Conservation (phyloP, 2,888 invertebrate genomes). For the Volucella inanis region DNA sequence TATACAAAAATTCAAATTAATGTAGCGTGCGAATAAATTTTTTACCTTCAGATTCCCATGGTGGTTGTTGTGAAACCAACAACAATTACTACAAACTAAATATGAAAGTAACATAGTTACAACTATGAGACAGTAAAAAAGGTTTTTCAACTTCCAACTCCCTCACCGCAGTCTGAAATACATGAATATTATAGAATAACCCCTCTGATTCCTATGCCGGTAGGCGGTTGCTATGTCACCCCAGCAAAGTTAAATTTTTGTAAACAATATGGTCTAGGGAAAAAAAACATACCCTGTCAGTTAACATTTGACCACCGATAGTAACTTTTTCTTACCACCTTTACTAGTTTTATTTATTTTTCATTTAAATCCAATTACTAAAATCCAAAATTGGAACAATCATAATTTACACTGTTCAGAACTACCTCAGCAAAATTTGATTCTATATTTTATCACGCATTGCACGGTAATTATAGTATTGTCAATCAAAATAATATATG, state of each 20-base stretch:
- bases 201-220: conserved; percentile 34
- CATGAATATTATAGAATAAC: not conserved
- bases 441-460: conserved; percentile 35
- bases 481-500: conserved; percentile 67
- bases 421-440: conserved; percentile 59
- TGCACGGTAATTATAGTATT: conserved; percentile 42
- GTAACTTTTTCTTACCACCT: conserved; percentile 2
- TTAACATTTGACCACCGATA: conserved; percentile 60
- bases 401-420: conserved; percentile 5
- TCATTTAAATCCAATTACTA: conserved; percentile 28
- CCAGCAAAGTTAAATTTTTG: conserved; percentile 40
- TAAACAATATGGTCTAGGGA: conserved; percentile 52
- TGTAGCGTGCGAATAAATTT: conserved; percentile 33
- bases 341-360: conserved; percentile 12
- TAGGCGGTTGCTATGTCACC: conserved; percentile 70
- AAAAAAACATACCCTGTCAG: conserved; percentile 42
- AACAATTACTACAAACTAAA: conserved; percentile 36
- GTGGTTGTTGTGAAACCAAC: conserved; percentile 58
- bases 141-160: conserved; percentile 63
- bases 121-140: conserved; percentile 1
- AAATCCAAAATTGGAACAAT: conserved; percentile 21
- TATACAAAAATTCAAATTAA: not conserved
- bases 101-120: conserved; percentile 29
- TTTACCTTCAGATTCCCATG: conserved; percentile 28
- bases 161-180: not conserved